Evolutionary conservation across 2,113 vertebrate species (phyloP), one percentile per base, ranked within the genome.

Genomic region (Neomonachus schauinslandi): DNA sequence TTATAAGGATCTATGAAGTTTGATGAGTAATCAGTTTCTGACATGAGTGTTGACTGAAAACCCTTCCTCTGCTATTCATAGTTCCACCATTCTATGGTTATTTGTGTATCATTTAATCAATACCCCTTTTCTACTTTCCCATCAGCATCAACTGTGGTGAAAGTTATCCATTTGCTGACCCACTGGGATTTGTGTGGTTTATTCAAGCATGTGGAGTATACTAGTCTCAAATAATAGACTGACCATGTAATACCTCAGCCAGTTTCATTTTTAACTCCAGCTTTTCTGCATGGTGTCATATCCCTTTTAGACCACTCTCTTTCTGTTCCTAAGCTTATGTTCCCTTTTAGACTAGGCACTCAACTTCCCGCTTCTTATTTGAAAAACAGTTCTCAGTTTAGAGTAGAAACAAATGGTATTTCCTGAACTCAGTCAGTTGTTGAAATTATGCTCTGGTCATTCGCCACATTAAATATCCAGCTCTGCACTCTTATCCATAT

Each of bases 321-420:
- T 94, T 91, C 65, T 95, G 14, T 88, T 82, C 89, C 51, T 74
- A 76, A 91, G 21, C 36, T 89, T 89, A 49, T 85, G 11, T 93
- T 96, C 33, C 67, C 55, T 87, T 84, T 94, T 63, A 94, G 12
- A 33, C 36, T 72, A 49, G 65, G n/a, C 26, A 57, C 46, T 85
- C 83, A 76, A 61, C 13, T 89, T 96, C 59, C 88, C 86, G 53
- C 79, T 93, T 97, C 76, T 72, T 94, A 36, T 93, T 83, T 88
- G 72, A 87, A 91, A 36, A 82, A 86, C 57, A 89, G n/a, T 9
- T 95, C 57, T 96, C 74, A 59, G 3, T 89, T 96, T 89, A 92
- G 26, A 89, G 65, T 72, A 82, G 89, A 89, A 95, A 91, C 91
- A 86, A 91, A 72, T 86, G 90, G 33, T 39, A 79, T 94, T 97